Evolutionary conservation across 2,797 vertebrate species (phyloP).

Genomic region (Cichlasoma orientale): DNA sequence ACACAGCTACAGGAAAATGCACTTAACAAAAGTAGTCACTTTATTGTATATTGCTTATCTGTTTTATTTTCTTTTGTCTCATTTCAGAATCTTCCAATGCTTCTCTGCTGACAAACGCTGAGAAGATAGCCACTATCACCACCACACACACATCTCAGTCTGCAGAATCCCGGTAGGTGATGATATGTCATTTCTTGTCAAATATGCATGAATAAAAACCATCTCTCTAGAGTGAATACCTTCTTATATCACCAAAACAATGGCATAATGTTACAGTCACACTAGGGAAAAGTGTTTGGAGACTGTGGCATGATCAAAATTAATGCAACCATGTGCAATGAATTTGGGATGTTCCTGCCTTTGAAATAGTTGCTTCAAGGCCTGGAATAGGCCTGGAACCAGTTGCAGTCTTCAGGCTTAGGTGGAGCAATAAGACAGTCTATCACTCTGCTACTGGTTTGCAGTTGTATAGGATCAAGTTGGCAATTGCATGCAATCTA

Average conservation of each 20-base stretch:
- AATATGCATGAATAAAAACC: background rate
- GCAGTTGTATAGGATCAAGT: background rate
- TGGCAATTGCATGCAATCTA: background rate
- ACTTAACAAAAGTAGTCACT: constrained; percentile 28
- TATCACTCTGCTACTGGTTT: background rate
- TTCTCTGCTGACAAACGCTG: constrained; percentile 94
- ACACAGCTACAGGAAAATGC: constrained; percentile 5
- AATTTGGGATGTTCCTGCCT: background rate
- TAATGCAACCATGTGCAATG: background rate
- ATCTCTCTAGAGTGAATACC: background rate
- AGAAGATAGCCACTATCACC: constrained; percentile 98
- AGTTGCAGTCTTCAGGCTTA: background rate
- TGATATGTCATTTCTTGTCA: background rate
- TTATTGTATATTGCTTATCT: background rate
- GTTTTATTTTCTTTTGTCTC: background rate
- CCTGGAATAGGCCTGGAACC: background rate
- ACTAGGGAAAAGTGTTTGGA: background rate
- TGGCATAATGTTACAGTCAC: background rate
- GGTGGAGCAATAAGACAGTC: background rate
- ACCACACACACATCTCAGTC: constrained; percentile 93
- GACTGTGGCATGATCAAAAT: background rate
- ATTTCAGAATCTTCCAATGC: constrained; percentile 92
- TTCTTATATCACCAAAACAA: background rate
- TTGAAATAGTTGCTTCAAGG: background rate
- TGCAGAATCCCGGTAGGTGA: constrained; percentile 71